Evolutionary conservation across 2,888 invertebrate genomes (phyloP).

Genomic region (Colletes collaris): DNA sequence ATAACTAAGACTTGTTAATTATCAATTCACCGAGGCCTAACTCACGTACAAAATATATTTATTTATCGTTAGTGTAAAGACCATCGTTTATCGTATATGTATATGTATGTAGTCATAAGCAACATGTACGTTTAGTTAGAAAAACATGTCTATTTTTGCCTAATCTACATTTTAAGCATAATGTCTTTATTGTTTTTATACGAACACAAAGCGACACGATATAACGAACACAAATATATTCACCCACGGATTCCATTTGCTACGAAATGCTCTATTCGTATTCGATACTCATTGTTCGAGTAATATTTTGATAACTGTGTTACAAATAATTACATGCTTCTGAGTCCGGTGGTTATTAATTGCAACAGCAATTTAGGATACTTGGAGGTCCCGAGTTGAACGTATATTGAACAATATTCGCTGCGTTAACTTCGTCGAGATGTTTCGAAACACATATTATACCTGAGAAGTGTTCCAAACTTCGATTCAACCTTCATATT

Average conservation of each 20-base stretch:
- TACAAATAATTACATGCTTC: slow-evolving; percentile 20
- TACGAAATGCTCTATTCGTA: too few species aligned
- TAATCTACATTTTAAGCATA: background rate
- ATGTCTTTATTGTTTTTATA: background rate
- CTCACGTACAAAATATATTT: background rate
- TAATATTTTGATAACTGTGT: background rate
- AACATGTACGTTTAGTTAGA: slow-evolving; percentile 10
- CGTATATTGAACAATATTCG: slow-evolving; percentile 34
- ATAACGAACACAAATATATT: background rate
- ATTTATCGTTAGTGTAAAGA: slow-evolving; percentile 18
- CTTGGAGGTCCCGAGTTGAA: slow-evolving; percentile 20
- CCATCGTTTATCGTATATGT: slow-evolving; percentile 24
- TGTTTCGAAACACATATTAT: slow-evolving; percentile 18
- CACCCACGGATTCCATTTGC: background rate
- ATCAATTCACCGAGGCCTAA: slow-evolving; percentile 55
- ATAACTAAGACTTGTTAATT: background rate
- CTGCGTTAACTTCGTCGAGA: slow-evolving; percentile 34
- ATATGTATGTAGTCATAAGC: slow-evolving; percentile 19
- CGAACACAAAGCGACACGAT: background rate
- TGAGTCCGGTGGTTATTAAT: slow-evolving; percentile 9
- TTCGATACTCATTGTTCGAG: too few species aligned
- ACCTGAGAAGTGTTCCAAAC: slow-evolving; percentile 26
- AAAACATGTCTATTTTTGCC: background rate
- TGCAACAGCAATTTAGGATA: slow-evolving; percentile 27
- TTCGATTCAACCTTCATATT: slow-evolving; percentile 14